Base-by-base conservation (phyloP, 64 coral and sea anemone species). In the Dendrophyllia cribrosa region DNA sequence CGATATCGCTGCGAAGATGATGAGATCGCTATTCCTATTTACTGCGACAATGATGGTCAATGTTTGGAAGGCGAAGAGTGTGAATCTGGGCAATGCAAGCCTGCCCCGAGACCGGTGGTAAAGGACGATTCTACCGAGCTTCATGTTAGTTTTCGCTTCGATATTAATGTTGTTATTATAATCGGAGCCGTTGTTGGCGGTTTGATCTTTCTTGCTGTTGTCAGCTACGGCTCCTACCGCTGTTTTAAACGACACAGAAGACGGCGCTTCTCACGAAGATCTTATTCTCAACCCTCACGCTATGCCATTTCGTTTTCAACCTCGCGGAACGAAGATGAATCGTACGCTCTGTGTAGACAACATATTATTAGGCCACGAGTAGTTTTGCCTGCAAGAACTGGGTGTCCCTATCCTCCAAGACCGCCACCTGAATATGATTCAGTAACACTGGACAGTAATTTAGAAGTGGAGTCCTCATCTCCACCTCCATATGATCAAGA, bases 341-440 rank as follows among this genome's bases (percentile, higher is more conserved):
- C 16, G 8, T 23, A 22, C 45, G 19, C 80, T 46, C 8, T 67
- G 19, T 60, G 58, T 16, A 22, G 77, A n/a, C 77, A 80, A 55
- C 25, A 58, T 9, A 21, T 50, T 11, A 68, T 50, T 11, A 68
- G 61, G 51, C 16, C 46, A n/a, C 20, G 80, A 8, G 14, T 43
- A n/a, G 47, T 24, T 50, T 49, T 67, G 21, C 63, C 9, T 12
- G 44, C 7, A 50, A 68, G 19, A 48, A 68, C 20, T 63, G 58
- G 25, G 8, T 82, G 46, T 20, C 17, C 58, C 2, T 64, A 64
- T 20, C 59, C 78, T 22, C 62, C 23, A 51, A 51, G 26, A 84
- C 80, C 80, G 44, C 80, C 80, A n/a, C 80, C 80, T 51, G 80
- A 66, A 4, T 84, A 84, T 84, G 80, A 84, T 67, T 66, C 80